phyloP scores from a whole-genome alignment of 1,140 invertebrate species.

The Nasonia giraulti region DNA sequence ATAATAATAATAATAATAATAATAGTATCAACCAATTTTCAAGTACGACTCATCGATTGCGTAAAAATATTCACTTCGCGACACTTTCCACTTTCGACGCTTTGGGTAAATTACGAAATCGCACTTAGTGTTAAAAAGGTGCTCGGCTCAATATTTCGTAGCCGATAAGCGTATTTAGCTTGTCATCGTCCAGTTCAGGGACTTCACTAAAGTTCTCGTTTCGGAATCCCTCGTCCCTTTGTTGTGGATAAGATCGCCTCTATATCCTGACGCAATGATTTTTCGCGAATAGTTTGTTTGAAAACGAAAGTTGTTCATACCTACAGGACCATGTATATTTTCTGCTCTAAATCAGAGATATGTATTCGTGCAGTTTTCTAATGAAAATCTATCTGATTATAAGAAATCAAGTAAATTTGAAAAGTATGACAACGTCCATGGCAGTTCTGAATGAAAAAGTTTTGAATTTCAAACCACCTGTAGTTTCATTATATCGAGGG shows the following conservation, averaged over 20 bases:
- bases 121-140: conserved; percentile 67
- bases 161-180: conserved; percentile 71
- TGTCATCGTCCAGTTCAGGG: conserved; percentile 61
- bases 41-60: conserved; percentile 44
- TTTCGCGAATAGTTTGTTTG: background rate
- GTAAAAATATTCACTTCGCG: conserved; percentile 21
- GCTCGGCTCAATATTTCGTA: conserved; percentile 60
- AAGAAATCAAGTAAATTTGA: background rate
- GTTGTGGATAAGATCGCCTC: background rate
- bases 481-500: background rate
- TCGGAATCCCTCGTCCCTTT: conserved; percentile 48
- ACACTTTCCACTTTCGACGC: conserved; percentile 23
- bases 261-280: background rate
- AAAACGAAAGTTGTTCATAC: conserved; percentile 38
- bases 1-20: conserved; percentile 5
- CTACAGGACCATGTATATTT: conserved; percentile 51
- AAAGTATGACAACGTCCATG: conserved; percentile 1
- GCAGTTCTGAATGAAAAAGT: conserved; percentile 8
- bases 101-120: conserved; percentile 60
- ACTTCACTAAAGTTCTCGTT: conserved; percentile 50
- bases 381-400: background rate
- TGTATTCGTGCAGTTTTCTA: background rate
- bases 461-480: conserved; percentile 26
- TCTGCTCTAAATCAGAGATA: conserved; percentile 14
- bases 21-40: conserved; percentile 17